These are phyloP conservation scores for Scylla paramamosain DNA, from an alignment of 1,140 invertebrate genomes.

Conservation along the genomic window DNA sequence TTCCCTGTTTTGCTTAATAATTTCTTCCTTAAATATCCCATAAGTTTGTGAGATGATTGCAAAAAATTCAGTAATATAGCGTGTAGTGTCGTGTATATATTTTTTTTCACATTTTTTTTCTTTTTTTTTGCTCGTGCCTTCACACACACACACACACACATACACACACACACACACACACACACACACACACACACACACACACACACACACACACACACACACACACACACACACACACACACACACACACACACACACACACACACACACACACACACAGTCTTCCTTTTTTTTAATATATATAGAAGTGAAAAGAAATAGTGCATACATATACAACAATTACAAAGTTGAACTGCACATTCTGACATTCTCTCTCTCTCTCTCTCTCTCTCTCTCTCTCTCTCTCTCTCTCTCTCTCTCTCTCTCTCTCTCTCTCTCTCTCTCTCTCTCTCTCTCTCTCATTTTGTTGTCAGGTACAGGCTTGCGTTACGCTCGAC, in stretches of 20 bases:
- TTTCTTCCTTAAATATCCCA: neutral
- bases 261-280: too few species aligned
- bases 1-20: neutral
- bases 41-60: neutral
- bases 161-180: neutral
- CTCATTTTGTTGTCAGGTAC: neutral
- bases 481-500: neutral
- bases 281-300: too few species aligned
- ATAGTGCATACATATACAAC: too few species aligned
- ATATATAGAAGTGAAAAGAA: too few species aligned
- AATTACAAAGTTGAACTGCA: too few species aligned
- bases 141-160: neutral
- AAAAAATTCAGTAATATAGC: neutral
- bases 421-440: conserved; percentile 20
- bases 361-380: neutral
- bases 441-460: conserved; percentile 20
- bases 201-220: neutral
- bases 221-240: too few species aligned
- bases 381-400: conserved; percentile 20
- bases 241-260: too few species aligned
- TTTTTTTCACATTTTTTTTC: neutral
- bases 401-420: neutral
- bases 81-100: neutral
- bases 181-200: neutral
- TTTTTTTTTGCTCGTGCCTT: neutral